Base-by-base conservation (phyloP, 2,797 vertebrate genomes). In the Sebastes taczanowskii region DNA sequence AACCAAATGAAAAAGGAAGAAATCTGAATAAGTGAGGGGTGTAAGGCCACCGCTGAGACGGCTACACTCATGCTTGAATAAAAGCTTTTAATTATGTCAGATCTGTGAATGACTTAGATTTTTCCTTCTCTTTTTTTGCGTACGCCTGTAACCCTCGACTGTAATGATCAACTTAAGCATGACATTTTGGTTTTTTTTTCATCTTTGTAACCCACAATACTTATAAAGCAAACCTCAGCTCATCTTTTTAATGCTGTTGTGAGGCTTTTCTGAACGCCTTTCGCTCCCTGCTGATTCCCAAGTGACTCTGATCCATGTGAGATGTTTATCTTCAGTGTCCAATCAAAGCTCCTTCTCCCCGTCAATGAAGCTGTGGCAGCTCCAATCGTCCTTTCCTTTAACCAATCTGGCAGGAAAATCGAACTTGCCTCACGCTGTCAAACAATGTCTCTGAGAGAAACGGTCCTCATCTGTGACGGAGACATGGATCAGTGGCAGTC, bases 301-400 rank as follows among this genome's bases (percentile, higher is more conserved):
- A 90, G 80, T 86, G 81, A 87, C 85, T 84, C 46, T 88, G 83
- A 91, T 89, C 80, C 77, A 78, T 78, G 70, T 16, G 74, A 86
- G 83, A 85, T 89, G 84, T 84, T 90, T 92, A 91, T 93, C 85
- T 83, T 86, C 83, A 72, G 71, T 77, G 87, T 90, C 77, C 90
- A 90, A 89, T 93, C 84, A 93, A 85, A 91, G 82, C 53, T 34
- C 72, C 80, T 78, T 67, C 74, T 83, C 55, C 67, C 65, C 65
- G 77, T 93, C 89, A 86, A 78, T 88, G 90, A 66, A 63, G 82
- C 87, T 14, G 64, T 78, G 86, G 86, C 90, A 91, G 86, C 81
- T 86, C 70, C 84, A 88, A 86, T 88, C 67, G 62, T 78, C 74
- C 61, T 61, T 74, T 70, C 84, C 77, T 85, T 72, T 60, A 81